Evolutionary conservation across 2,113 vertebrate species (phyloP).

Genomic region (Ochotona curzoniae): DNA sequence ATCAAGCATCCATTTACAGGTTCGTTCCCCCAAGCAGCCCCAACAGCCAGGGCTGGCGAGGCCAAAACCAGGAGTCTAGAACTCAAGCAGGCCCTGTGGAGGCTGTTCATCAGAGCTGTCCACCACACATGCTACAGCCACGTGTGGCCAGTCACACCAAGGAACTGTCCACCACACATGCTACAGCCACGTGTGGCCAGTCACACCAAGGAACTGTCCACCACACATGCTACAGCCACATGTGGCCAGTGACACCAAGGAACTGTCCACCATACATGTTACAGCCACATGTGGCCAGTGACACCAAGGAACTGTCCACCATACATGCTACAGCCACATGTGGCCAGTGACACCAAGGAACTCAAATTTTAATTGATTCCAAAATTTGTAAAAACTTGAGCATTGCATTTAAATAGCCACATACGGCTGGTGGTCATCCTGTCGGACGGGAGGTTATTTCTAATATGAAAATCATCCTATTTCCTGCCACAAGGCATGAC

Average conservation of each 20-base stretch:
- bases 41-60: no score
- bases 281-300: background rate
- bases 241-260: background rate
- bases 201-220: background rate
- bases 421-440: fast-evolving
- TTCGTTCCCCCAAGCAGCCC: no score
- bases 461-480: background rate
- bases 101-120: background rate
- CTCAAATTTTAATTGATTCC: background rate
- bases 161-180: background rate
- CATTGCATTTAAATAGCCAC: background rate
- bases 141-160: background rate
- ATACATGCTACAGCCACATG: background rate
- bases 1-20: no score
- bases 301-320: background rate
- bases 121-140: background rate
- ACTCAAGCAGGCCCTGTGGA: no score
- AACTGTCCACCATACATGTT: background rate
- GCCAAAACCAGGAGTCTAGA: no score
- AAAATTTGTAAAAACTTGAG: background rate
- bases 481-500: no score
- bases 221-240: fast-evolving
- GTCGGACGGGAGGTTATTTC: background rate
- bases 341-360: background rate
- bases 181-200: background rate